These are phyloP conservation scores for Acanthiza pusilla DNA, from an alignment of 2,797 vertebrate genomes.

Conservation along the genomic window DNA sequence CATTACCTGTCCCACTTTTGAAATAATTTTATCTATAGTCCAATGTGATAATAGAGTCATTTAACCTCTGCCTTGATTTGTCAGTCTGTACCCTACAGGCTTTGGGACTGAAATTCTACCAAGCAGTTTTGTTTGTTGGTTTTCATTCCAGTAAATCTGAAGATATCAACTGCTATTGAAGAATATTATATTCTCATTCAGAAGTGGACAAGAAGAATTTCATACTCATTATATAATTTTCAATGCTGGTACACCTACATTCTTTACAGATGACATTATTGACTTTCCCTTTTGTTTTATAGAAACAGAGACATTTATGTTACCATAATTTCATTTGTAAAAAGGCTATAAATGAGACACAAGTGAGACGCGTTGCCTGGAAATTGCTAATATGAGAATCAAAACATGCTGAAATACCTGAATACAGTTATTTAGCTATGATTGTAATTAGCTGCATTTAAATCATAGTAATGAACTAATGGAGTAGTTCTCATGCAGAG, in stretches of 20 bases:
- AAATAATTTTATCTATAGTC: neutral
- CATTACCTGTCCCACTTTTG: neutral
- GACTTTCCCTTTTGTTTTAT: neutral
- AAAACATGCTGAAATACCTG: conserved; percentile 55
- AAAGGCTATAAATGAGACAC: neutral
- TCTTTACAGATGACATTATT: neutral
- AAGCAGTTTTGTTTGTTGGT: neutral
- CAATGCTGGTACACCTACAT: neutral
- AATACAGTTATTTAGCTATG: conserved; percentile 66
- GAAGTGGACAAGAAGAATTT: neutral
- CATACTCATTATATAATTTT: neutral
- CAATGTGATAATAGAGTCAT: neutral
- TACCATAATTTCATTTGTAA: neutral
- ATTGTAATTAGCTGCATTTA: conserved; percentile 70
- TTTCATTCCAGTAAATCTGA: neutral
- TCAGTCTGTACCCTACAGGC: neutral
- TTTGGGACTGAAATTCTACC: neutral
- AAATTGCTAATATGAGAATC: neutral
- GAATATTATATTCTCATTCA: neutral
- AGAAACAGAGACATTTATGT: neutral
- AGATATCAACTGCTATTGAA: neutral
- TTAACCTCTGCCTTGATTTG: neutral
- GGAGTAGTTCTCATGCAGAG: conserved; percentile 50
- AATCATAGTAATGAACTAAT: conserved; percentile 71
- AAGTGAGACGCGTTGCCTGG: neutral